Base-by-base conservation (phyloP, 2,888 invertebrate genomes). In the Dioctria rufipes region DNA sequence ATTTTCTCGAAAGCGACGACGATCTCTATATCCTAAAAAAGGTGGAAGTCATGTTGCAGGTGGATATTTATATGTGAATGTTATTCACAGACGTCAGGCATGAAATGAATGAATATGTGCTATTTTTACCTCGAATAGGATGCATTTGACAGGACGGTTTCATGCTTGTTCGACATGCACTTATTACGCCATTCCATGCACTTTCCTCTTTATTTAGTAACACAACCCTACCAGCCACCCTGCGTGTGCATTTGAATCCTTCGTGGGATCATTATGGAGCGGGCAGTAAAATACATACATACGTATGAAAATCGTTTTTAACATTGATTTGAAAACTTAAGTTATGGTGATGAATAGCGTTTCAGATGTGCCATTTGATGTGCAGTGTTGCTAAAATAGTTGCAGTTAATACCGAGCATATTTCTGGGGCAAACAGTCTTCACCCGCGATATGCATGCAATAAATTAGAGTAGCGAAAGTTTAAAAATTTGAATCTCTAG, bases 401-500 rank as follows among this genome's bases (percentile, higher is more conserved):
- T 8, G 8, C 51, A 13, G 46, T 13, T 8, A 51, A 25, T 40
- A 37, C 51, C 51, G 51, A 51, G 49, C 46, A 71, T 71, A 37
- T 8, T 54, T 51, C 51, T 37, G 37, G 71, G 71, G n/a, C 51
- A 71, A 71, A 71, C 54, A 51, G 11, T 40, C 46, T 71, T 51
- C 71, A 0, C 25, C 49, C 37, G 71, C 54, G 51, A 8, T 51
- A 37, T 11, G 39, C 37, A 39, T 25, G 71, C 43, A 67, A 71
- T 71, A 54, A 39, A 71, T 71, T 51, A 51, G 51, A 71, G 51
- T n/a, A 71, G 71, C 71, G 71, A 71, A 71, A 71, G 71, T 71
- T 71, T 4, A 37, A 3, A 51, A 51, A 54, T 46, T 5, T 46
- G 0, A 46, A 46, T 46, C 25, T 25, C 25, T 25, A 25, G 25